Evolutionary conservation across 2,797 vertebrate species (phyloP).

Genomic region (Staurois parvus): DNA sequence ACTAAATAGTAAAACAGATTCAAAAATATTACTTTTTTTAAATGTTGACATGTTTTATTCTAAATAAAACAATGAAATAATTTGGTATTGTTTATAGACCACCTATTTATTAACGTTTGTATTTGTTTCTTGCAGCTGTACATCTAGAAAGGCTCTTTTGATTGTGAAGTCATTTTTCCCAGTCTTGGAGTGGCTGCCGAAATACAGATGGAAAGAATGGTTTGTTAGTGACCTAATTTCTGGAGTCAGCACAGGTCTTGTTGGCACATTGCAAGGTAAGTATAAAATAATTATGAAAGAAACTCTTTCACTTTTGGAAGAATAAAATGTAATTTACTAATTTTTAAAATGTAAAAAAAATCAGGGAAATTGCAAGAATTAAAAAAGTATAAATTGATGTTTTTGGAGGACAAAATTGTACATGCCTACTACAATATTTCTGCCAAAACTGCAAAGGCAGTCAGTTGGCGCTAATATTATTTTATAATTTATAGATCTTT

Average conservation of each 20-base stretch:
- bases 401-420: too few relatives aligned
- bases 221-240: constrained; percentile 82
- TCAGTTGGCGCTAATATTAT: too few relatives aligned
- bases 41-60: too few relatives aligned
- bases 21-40: too few relatives aligned
- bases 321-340: neutral
- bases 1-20: too few relatives aligned
- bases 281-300: neutral
- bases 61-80: neutral
- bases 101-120: neutral
- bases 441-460: too few relatives aligned
- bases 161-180: constrained; percentile 78
- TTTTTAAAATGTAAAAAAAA: too few relatives aligned
- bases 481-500: too few relatives aligned
- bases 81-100: neutral
- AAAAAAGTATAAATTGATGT: too few relatives aligned
- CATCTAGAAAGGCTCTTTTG: constrained; percentile 72
- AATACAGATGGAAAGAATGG: constrained; percentile 82
- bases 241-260: constrained; percentile 85
- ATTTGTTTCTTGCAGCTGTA: constrained; percentile 74
- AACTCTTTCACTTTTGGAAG: neutral
- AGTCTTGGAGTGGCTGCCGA: constrained; percentile 83
- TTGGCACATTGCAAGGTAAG: constrained; percentile 85
- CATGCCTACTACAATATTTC: too few relatives aligned
- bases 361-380: too few relatives aligned